phyloP scores from a whole-genome alignment of 2,888 invertebrate species.

The Andrena bucephala region DNA sequence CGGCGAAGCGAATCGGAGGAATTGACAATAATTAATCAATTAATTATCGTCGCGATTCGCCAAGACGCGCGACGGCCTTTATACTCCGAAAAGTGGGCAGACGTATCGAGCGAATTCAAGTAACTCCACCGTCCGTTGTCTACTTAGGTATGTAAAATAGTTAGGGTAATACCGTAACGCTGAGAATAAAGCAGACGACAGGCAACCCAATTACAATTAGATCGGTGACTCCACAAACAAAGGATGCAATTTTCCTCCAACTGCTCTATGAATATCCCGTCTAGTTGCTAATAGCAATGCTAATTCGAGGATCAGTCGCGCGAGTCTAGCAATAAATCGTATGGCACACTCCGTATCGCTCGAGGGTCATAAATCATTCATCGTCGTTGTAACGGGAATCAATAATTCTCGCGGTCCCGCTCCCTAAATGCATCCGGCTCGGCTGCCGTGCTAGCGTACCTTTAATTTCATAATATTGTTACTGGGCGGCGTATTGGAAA shows the following conservation, averaged over 20 bases:
- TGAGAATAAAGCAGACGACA: too few relatives aligned
- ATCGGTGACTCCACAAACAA: neutral
- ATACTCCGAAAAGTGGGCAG: too few relatives aligned
- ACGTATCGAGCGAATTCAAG: too few relatives aligned
- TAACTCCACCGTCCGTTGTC: too few relatives aligned
- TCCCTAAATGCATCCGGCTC: neutral
- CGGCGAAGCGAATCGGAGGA: too few relatives aligned
- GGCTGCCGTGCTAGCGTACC: neutral
- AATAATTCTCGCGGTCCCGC: slow-evolving; percentile 41
- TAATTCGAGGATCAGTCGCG: slow-evolving; percentile 41
- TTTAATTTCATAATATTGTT: slow-evolving; percentile 40
- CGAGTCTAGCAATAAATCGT: slow-evolving; percentile 43
- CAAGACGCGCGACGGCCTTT: too few relatives aligned
- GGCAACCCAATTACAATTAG: neutral
- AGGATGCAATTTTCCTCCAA: neutral
- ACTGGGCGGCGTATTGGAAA: slow-evolving; percentile 52
- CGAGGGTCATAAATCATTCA: slow-evolving; percentile 53
- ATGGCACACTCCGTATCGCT: neutral
- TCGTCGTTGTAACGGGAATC: slow-evolving; percentile 39
- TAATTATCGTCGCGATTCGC: too few relatives aligned
- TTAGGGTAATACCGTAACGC: too few relatives aligned
- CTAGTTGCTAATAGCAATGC: slow-evolving; percentile 25
- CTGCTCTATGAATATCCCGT: slow-evolving; percentile 9
- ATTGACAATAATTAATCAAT: too few relatives aligned
- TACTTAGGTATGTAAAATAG: too few relatives aligned